Evolutionary conservation across 2,888 invertebrate genomes (phyloP).

Genomic region (Selenia dentaria): DNA sequence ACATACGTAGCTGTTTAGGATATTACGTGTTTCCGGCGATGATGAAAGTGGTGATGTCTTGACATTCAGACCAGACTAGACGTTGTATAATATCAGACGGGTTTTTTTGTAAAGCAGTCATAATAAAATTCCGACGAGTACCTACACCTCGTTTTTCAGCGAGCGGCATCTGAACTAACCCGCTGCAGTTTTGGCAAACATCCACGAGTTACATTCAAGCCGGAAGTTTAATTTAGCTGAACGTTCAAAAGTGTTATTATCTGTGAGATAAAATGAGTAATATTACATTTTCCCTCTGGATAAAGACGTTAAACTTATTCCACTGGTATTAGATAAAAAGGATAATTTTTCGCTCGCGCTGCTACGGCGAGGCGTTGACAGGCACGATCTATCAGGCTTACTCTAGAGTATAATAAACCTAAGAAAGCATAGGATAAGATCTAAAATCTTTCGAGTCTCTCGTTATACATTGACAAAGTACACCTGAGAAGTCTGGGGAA

Average conservation of each 20-base stretch:
- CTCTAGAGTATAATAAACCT: slow-evolving; percentile 41
- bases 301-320: slow-evolving; percentile 54
- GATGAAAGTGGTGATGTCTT: slow-evolving; percentile 1
- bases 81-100: slow-evolving; percentile 21
- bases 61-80: slow-evolving; percentile 18
- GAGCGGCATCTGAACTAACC: slow-evolving; percentile 22
- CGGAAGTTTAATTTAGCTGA: slow-evolving; percentile 47
- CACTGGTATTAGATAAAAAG: slow-evolving; percentile 39
- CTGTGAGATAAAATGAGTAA: slow-evolving; percentile 51
- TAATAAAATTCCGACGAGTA: slow-evolving; percentile 24
- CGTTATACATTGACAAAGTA: slow-evolving; percentile 21
- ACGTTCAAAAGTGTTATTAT: slow-evolving; percentile 43
- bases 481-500: slow-evolving; percentile 9
- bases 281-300: slow-evolving; percentile 46
- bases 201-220: slow-evolving; percentile 53
- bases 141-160: slow-evolving; percentile 8
- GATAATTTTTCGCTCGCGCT: slow-evolving; percentile 61
- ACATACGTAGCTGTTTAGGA: neutral
- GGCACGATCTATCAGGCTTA: slow-evolving; percentile 56
- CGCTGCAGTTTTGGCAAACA: slow-evolving; percentile 51
- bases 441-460: slow-evolving; percentile 21
- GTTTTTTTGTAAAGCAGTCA: slow-evolving; percentile 19
- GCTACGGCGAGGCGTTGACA: slow-evolving; percentile 54
- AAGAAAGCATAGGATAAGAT: slow-evolving; percentile 28
- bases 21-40: slow-evolving; percentile 1